Conservation (phyloP, 2,113 vertebrate genomes). For the Sander lucioperca region DNA sequence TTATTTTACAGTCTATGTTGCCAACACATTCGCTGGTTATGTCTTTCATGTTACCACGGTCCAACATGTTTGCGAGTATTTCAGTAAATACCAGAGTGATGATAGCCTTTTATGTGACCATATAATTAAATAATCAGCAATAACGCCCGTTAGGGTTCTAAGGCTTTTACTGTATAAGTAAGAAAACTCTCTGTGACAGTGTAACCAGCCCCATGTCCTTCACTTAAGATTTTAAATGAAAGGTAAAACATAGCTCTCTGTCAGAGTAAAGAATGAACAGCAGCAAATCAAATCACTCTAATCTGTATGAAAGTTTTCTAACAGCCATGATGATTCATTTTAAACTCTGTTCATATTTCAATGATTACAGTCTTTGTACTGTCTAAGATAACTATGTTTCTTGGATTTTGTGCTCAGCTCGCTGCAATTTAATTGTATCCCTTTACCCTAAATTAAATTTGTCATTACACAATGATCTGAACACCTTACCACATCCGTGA, state of each 20-base stretch:
- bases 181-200: conserved; percentile 12
- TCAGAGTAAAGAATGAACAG: conserved; percentile 39
- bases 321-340: conserved; percentile 43
- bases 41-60: not conserved
- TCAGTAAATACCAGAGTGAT: not conserved
- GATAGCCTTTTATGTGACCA: not conserved
- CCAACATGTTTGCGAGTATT: not conserved
- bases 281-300: conserved; percentile 40
- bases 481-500: conserved; percentile 10
- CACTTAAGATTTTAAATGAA: conserved; percentile 18
- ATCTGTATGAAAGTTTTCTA: conserved; percentile 52
- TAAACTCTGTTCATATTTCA: conserved; percentile 38
- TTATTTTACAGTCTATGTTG: not conserved
- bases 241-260: conserved; percentile 1
- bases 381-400: conserved; percentile 20
- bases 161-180: conserved; percentile 5
- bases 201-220: conserved; percentile 12
- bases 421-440: conserved; percentile 50
- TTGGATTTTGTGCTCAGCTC: conserved; percentile 29
- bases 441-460: conserved; percentile 48
- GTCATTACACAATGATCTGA: conserved; percentile 34
- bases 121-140: not conserved
- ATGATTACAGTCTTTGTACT: conserved; percentile 26
- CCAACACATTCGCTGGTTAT: not conserved
- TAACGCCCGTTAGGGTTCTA: not conserved